Evolutionary conservation across 2,888 invertebrate species (phyloP), one percentile per base, ranked within the genome.

Genomic region (Acleris holmiana): DNA sequence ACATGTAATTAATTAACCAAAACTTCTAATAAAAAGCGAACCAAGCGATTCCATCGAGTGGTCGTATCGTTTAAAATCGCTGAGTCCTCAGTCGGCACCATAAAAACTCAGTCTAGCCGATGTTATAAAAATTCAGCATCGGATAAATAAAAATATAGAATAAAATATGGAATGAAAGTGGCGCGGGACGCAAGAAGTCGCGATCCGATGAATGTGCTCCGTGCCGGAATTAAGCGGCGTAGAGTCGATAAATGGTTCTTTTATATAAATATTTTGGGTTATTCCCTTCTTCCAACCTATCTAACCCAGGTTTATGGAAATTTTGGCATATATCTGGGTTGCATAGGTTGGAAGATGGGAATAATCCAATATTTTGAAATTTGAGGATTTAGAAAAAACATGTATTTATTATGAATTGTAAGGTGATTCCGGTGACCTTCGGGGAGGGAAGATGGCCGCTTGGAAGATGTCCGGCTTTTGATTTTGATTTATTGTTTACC

Each of bases 101-200:
- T 87, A 86, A 86, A 85, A 88, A 86, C 72, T 72, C 55, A 55
- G 85, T 86, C 88, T 89, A 85, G 88, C 78, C 84, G 79, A 72
- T 74, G 80, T 81, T 87, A 85, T 89, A 89, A 89, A 90, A 90
- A 89, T 89, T 89, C 84, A 77, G 79, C 77, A 82, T 80, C 73
- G 83, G 82, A 87, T 85, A 90, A 89, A 89, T 89, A 89, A 89
- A 88, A 91, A 86, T 89, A 89, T 90, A 88, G 88, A 89, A 89
- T 88, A 88, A 89, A 88, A 89, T 88, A 91, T 89, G 89, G 85
- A 87, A 88, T 87, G 88, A 88, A 90, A 91, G 91, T 89, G 90
- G 89, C 87, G 84, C 85, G 84, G 88, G 86, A 83, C 86, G 86
- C 84, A 86, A 89, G 89, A 86, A 88, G 82, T 87, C 86, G 86